phyloP scores from a whole-genome alignment of 1,140 invertebrate genomes.

The Drosophila virilis region DNA sequence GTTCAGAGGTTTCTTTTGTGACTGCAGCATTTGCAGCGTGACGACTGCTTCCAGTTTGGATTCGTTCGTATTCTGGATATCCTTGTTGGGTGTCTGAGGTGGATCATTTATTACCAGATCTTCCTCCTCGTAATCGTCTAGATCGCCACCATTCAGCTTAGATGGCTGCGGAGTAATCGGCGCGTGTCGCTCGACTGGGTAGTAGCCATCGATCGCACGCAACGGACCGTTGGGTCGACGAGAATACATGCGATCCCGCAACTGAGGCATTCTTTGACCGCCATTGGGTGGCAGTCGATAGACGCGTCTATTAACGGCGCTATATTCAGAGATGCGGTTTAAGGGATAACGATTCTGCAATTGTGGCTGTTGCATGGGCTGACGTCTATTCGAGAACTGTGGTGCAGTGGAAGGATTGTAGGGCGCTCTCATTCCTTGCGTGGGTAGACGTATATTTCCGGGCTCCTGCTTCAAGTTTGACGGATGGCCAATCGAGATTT shows the following conservation, averaged over 20 bases:
- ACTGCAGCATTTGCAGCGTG: slow-evolving; percentile 89
- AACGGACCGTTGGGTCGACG: slow-evolving; percentile 52
- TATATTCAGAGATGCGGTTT: slow-evolving; percentile 58
- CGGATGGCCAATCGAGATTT: slow-evolving; percentile 86
- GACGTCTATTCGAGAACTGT: slow-evolving; percentile 64
- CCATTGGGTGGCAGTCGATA: slow-evolving; percentile 70
- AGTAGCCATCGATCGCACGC: slow-evolving; percentile 57
- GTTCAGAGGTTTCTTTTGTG: slow-evolving; percentile 76
- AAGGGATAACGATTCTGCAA: slow-evolving; percentile 65
- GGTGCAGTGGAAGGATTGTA: slow-evolving; percentile 67
- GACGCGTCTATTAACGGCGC: slow-evolving; percentile 71
- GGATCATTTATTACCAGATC: slow-evolving; percentile 81
- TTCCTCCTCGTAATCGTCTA: slow-evolving; percentile 77
- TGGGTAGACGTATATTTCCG: slow-evolving; percentile 79
- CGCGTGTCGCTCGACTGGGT: slow-evolving; percentile 69
- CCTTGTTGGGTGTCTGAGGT: slow-evolving; percentile 67
- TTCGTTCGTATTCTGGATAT: slow-evolving; percentile 50
- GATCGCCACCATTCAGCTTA: slow-evolving; percentile 55
- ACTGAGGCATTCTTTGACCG: slow-evolving; percentile 53
- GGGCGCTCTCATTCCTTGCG: slow-evolving; percentile 70
- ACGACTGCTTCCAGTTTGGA: slow-evolving; percentile 84
- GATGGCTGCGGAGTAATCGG: slow-evolving; percentile 50
- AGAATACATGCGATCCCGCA: slow-evolving; percentile 61
- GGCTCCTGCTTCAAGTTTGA: slow-evolving; percentile 73
- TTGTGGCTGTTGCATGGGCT: slow-evolving; percentile 54